A percentile compares a stretch with the other conserved stretches of the same genome.
phyloP scores from a whole-genome alignment of 1,140 invertebrate species.

The Vollenhovia emeryi region DNA sequence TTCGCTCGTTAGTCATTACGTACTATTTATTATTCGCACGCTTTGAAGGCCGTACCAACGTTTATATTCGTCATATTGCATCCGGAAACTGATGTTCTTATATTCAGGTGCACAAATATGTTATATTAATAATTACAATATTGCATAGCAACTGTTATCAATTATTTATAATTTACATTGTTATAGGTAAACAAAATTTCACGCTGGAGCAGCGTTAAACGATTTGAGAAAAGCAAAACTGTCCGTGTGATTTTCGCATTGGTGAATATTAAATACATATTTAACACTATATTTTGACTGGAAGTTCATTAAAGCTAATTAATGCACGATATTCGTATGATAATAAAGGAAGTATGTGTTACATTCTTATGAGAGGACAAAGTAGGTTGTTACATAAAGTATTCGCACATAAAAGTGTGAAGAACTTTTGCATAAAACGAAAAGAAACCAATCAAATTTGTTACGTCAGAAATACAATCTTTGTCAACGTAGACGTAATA shows the following conservation, averaged over 20 bases:
- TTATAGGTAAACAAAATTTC: neutral
- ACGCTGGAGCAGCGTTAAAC: neutral
- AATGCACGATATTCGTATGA: no score
- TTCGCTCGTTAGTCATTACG: slow-evolving; percentile 4
- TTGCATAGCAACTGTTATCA: neutral
- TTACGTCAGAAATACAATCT: slow-evolving; percentile 25
- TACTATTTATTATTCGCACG: neutral
- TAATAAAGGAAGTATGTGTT: neutral
- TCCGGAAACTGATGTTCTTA: neutral
- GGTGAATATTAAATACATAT: neutral
- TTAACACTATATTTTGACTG: neutral
- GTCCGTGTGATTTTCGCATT: neutral
- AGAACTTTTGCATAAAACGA: neutral
- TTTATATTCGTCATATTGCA: neutral
- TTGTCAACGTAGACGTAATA: slow-evolving; percentile 2
- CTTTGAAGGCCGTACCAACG: neutral
- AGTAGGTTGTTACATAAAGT: no score
- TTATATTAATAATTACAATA: neutral
- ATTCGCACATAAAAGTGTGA: neutral
- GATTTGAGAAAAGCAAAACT: neutral
- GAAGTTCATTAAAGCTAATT: no score
- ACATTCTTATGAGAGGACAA: neutral
- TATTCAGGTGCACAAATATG: neutral
- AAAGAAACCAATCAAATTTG: neutral
- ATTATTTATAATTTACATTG: neutral